A percentile compares a stretch with the other conserved stretches of the same genome.
Conservation (phyloP, 53 echinoderm and acorn worm species). For the Luidia sarsii region DNA sequence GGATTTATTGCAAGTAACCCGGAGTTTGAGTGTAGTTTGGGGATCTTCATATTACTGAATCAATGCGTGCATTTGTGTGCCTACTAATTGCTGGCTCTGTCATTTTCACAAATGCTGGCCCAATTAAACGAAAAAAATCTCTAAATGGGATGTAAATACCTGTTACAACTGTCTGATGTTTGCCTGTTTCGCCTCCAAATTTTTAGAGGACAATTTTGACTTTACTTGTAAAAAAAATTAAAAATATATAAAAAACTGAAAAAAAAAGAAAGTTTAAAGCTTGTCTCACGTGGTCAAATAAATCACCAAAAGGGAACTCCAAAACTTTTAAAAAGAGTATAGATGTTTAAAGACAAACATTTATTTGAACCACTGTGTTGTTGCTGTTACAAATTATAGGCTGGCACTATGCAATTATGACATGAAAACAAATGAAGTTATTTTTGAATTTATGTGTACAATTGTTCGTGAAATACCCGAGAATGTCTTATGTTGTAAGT, state of each 20-base stretch:
- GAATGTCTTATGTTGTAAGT: slow-evolving; percentile 2
- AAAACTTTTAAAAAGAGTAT: no score
- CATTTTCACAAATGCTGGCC: no score
- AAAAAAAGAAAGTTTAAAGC: background rate
- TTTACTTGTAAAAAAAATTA: background rate
- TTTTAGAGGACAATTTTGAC: background rate
- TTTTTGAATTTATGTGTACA: slow-evolving; percentile 41
- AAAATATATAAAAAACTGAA: no score
- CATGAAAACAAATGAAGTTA: slow-evolving; percentile 31
- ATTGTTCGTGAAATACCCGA: background rate
- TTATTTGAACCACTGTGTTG: background rate
- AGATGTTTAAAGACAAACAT: background rate
- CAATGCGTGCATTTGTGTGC: no score
- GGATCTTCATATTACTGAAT: no score
- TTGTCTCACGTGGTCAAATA: background rate
- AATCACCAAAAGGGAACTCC: background rate
- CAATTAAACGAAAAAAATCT: no score
- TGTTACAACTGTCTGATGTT: slow-evolving; percentile 6
- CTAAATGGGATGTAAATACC: background rate
- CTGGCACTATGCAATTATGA: slow-evolving; percentile 55
- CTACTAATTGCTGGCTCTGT: no score
- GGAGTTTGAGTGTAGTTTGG: no score
- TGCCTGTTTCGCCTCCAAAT: background rate
- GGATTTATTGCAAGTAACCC: no score
- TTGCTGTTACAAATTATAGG: slow-evolving; percentile 45